Percentiles rank a stretch among this genome's conserved stretches.
Conservation (phyloP, 1,140 invertebrate species). For the Formica exsecta region DNA sequence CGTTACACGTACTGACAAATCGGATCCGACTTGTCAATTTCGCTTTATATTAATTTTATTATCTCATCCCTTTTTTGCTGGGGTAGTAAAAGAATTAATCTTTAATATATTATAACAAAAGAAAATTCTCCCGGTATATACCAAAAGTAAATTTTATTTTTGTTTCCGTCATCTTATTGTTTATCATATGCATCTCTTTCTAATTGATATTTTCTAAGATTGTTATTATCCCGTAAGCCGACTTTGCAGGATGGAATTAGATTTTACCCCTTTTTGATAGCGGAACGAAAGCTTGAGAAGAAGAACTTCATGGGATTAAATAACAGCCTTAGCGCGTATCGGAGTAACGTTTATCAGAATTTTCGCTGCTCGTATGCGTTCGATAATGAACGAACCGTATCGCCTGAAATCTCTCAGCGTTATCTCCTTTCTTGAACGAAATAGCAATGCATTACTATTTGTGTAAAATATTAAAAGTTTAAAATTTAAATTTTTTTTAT, state of each 20-base stretch:
- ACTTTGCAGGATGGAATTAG: background rate
- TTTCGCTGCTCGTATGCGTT: background rate
- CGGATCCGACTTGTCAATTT: conserved; percentile 3
- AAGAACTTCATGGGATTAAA: conserved; percentile 26
- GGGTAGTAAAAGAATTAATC: background rate
- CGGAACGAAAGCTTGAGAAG: background rate
- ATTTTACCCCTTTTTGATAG: background rate
- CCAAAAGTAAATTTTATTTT: background rate
- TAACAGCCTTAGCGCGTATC: background rate
- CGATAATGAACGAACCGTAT: background rate
- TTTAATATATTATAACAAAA: background rate
- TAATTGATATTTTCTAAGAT: conserved; percentile 10
- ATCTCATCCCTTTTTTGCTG: no score
- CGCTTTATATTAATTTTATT: background rate
- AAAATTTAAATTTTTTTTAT: background rate
- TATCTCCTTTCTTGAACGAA: background rate
- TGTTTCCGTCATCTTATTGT: background rate
- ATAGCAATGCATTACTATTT: background rate
- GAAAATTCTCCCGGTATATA: background rate
- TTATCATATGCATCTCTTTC: background rate
- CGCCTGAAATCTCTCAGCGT: conserved; percentile 14
- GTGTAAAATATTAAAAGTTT: background rate
- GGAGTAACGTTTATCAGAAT: conserved; percentile 16
- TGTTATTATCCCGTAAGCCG: background rate
- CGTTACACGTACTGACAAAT: background rate